phyloP scores from a whole-genome alignment of 2,888 invertebrate species.

The Acrocyrtus sp. region DNA sequence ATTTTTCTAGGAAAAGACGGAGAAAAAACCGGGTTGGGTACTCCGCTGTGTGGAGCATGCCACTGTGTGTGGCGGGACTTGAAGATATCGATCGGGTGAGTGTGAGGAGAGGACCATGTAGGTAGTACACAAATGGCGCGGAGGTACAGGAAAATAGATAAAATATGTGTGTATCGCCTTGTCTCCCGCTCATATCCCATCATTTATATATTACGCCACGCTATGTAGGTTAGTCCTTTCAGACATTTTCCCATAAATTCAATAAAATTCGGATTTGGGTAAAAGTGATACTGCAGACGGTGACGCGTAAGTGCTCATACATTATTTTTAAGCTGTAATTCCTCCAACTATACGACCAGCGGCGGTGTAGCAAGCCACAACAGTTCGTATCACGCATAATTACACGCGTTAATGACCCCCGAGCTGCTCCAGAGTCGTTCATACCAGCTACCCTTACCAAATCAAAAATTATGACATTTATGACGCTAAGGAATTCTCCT shows the following conservation, averaged over 20 bases:
- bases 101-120: background rate
- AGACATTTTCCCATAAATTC: background rate
- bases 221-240: background rate
- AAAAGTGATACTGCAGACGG: too few species aligned
- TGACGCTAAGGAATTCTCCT: too few species aligned
- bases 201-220: background rate
- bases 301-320: too few species aligned
- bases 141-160: background rate
- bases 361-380: too few species aligned
- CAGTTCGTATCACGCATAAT: too few species aligned
- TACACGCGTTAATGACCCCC: background rate
- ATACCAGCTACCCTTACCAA: too few species aligned
- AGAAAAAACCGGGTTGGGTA: background rate
- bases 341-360: too few species aligned
- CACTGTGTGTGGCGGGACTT: too few species aligned
- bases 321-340: too few species aligned
- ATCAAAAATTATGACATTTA: background rate
- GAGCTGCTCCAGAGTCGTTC: background rate
- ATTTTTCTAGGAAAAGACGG: background rate
- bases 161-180: background rate
- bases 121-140: background rate
- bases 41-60: background rate
- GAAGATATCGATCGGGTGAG: constrained; percentile 12
- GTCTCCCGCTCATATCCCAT: background rate
- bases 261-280: background rate